These are phyloP conservation scores for Polyergus mexicanus DNA, from an alignment of 1,140 invertebrate species.

Conservation along the genomic window DNA sequence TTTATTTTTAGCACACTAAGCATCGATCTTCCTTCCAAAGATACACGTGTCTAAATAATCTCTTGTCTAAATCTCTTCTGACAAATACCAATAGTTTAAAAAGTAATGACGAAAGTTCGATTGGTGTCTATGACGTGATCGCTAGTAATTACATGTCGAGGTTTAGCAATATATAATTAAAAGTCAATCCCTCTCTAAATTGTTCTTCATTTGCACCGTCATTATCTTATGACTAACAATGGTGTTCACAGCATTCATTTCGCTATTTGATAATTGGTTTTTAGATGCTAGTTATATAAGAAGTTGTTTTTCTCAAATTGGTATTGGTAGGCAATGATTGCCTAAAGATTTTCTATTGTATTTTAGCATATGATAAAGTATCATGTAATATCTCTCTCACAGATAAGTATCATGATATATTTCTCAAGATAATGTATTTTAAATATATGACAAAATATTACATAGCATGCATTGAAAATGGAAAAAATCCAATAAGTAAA, in stretches of 20 bases:
- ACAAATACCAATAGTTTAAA: slow-evolving; percentile 47
- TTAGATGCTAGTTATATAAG: not conserved
- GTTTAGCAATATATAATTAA: slow-evolving; percentile 70
- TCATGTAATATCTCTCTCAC: too few relatives aligned
- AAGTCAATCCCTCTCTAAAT: slow-evolving; percentile 66
- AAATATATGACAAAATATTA: not conserved
- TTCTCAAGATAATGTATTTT: not conserved
- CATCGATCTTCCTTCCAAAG: slow-evolving; percentile 72
- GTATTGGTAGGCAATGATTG: slow-evolving; percentile 15
- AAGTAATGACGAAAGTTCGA: slow-evolving; percentile 53
- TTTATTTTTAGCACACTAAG: slow-evolving; percentile 73
- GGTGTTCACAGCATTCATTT: not conserved
- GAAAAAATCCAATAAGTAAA: not conserved
- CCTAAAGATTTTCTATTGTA: not conserved
- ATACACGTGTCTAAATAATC: not conserved
- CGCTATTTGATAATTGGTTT: slow-evolving; percentile 23
- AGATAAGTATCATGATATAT: too few relatives aligned
- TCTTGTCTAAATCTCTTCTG: not conserved
- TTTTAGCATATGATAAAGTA: not conserved
- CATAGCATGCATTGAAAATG: not conserved
- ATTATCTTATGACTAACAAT: slow-evolving; percentile 8
- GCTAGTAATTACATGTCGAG: slow-evolving; percentile 64
- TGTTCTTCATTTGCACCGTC: slow-evolving; percentile 65
- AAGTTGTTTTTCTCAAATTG: not conserved
- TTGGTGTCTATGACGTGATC: slow-evolving; percentile 49